Evolutionary conservation across 2,888 invertebrate species (phyloP).

Genomic region (Piscicola geometra): DNA sequence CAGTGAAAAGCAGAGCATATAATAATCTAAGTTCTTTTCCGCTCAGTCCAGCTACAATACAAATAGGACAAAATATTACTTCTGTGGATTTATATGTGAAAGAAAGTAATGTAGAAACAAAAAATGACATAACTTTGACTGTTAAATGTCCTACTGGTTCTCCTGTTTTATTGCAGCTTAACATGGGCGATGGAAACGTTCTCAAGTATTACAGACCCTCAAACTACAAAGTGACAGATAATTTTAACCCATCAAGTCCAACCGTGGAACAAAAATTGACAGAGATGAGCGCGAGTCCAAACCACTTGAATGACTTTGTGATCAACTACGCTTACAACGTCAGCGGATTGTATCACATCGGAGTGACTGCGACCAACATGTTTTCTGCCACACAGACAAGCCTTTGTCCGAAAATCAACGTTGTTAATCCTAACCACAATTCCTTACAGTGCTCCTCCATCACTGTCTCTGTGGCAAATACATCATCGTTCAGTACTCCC

Average conservation of each 20-base stretch:
- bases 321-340: slow-evolving; percentile 36
- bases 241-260: slow-evolving; percentile 13
- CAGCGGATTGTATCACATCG: slow-evolving; percentile 46
- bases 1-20: slow-evolving; percentile 46
- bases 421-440: slow-evolving; percentile 36
- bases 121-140: slow-evolving; percentile 44
- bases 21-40: slow-evolving; percentile 48
- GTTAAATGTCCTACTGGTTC: slow-evolving; percentile 48
- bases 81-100: slow-evolving; percentile 47
- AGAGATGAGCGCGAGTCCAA: background rate
- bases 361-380: slow-evolving; percentile 46
- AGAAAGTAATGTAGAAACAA: slow-evolving; percentile 44
- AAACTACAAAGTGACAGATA: slow-evolving; percentile 13
- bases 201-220: slow-evolving; percentile 17
- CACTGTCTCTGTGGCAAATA: slow-evolving; percentile 19
- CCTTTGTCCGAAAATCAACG: slow-evolving; percentile 49
- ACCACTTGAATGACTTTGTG: slow-evolving; percentile 17
- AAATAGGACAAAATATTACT: slow-evolving; percentile 48
- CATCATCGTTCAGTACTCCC: slow-evolving; percentile 34
- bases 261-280: background rate
- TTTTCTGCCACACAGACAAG: slow-evolving; percentile 46
- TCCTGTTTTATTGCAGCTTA: slow-evolving; percentile 39
- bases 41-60: slow-evolving; percentile 44
- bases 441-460: slow-evolving; percentile 28
- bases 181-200: slow-evolving; percentile 41